Evolutionary conservation across 2,797 vertebrate species (phyloP).

Genomic region (Kryptopterus vitreolus): DNA sequence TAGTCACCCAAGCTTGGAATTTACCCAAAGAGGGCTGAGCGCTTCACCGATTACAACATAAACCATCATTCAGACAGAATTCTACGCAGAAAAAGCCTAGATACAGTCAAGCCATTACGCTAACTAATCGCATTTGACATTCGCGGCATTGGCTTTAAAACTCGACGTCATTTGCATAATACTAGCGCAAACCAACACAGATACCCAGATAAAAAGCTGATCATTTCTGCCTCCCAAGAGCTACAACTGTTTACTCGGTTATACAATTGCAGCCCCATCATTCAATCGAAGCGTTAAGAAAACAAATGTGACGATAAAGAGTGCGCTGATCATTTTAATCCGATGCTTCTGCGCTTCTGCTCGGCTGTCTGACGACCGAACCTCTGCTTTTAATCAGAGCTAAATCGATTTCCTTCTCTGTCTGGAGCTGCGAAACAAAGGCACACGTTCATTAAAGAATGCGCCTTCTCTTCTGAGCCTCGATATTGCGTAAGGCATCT

Average conservation of each 20-base stretch:
- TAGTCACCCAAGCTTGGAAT: background rate
- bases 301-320: background rate
- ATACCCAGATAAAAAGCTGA: background rate
- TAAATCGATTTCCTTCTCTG: constrained; percentile 30
- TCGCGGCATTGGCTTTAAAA: background rate
- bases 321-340: background rate
- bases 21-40: background rate
- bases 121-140: background rate
- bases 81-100: background rate
- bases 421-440: constrained; percentile 40
- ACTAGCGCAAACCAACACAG: background rate
- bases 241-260: background rate
- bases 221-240: background rate
- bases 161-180: background rate
- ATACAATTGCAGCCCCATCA: background rate
- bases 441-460: constrained; percentile 52
- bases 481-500: constrained; percentile 69
- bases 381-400: constrained; percentile 43
- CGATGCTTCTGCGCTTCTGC: background rate
- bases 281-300: background rate
- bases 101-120: background rate
- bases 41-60: background rate
- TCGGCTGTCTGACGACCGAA: constrained; percentile 7
- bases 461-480: constrained; percentile 43
- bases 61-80: background rate